Base-by-base conservation (phyloP, 2,113 vertebrate genomes). In the Aythya baeri region DNA sequence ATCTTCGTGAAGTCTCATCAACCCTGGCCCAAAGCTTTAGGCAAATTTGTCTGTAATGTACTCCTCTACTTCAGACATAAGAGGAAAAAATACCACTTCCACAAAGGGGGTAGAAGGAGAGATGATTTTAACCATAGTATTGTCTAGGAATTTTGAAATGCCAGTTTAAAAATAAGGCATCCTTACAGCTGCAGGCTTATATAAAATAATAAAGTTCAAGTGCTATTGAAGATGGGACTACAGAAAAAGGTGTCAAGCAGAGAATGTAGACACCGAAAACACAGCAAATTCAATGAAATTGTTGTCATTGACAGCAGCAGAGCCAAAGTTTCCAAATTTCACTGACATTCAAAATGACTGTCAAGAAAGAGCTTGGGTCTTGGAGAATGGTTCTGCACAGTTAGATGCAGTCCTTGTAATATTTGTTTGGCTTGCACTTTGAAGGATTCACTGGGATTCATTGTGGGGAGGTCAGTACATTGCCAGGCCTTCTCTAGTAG, bases 1-100 rank as follows among this genome's bases (percentile, higher is more conserved):
- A 93, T 96, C 95, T 95, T 95, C 2, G 4, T 63, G 83, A 96
- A 97, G 95, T 94, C 95, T 97, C 95, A 97, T 97, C 96, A 95
- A 49, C 86, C 89, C 90, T 90, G 94, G 88, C 93, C 95, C 91
- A 93, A 86, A 93, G 95, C 96, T 93, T 83, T 89, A 93, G 93
- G 96, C 96, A 89, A 95, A 96, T 95, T 93, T 95, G 32, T 86
- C 86, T 93, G 86, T 93, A 95, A 93, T 81, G 59, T 67, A 93
- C 88, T 92, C 73, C 83, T 88, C 70, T 66, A 75, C 86, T 94
- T 91, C 88, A 96, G 83, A 96, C 57, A 76, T 59, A 67, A 93
- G 91, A 91, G 55, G 50, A 41, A 81, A 85, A 95, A 91, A 84
- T 50, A 54, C 31, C 71, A 83, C 7, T 71, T 75, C 65, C 73